Conservation (phyloP, 2,113 vertebrate genomes). For the Channa argus region DNA sequence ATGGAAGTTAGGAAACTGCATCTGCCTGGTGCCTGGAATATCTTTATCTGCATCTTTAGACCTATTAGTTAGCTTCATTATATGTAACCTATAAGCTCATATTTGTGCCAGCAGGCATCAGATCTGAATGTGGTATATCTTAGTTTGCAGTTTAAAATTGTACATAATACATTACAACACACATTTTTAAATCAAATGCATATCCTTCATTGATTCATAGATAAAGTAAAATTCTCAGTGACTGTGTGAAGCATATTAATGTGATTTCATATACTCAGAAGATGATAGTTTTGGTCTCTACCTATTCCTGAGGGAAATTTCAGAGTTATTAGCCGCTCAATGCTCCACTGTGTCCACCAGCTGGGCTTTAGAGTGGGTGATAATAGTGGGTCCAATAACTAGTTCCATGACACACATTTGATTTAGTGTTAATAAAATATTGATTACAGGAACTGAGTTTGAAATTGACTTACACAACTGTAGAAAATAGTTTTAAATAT, state of each 20-base stretch:
- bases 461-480: background rate
- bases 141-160: background rate
- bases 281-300: too few relatives aligned
- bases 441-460: too few relatives aligned
- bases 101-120: background rate
- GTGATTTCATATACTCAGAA: background rate
- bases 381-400: too few relatives aligned
- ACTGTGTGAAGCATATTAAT: background rate
- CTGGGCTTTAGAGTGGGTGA: too few relatives aligned
- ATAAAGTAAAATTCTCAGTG: background rate
- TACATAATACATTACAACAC: background rate
- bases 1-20: background rate
- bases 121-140: background rate
- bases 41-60: background rate
- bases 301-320: too few relatives aligned
- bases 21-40: background rate
- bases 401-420: too few relatives aligned
- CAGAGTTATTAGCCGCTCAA: too few relatives aligned
- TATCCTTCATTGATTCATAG: background rate
- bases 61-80: background rate
- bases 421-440: too few relatives aligned
- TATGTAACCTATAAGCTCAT: background rate
- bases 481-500: conserved; percentile 3
- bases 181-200: background rate
- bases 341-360: too few relatives aligned